Conservation (phyloP, 2,888 invertebrate genomes). For the Hetaerina titia region DNA sequence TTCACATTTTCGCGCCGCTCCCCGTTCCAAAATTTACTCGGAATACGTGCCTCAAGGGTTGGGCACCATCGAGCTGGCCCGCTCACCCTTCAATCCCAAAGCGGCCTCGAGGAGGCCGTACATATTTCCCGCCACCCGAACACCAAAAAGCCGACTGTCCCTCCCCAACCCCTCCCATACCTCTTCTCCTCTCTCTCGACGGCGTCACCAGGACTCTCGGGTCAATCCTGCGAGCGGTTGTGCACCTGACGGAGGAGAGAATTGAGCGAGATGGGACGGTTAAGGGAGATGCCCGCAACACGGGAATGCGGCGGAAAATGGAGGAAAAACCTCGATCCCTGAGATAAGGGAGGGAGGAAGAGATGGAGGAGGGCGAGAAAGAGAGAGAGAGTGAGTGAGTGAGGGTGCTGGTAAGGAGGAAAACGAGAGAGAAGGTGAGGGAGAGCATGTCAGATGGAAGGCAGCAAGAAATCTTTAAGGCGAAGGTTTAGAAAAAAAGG, state of each 20-base stretch:
- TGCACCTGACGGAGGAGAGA: constrained; percentile 28
- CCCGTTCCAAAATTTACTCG: not conserved
- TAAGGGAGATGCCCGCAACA: not conserved
- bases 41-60: no score
- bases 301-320: constrained; percentile 6
- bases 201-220: not conserved
- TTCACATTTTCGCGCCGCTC: not conserved
- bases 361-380: not conserved
- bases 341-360: constrained; percentile 2
- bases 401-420: not conserved
- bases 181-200: not conserved
- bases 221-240: not conserved
- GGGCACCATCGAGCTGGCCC: not conserved
- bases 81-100: not conserved
- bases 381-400: not conserved
- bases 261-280: not conserved
- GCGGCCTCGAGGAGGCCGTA: not conserved
- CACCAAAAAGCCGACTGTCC: not conserved
- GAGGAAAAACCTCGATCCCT: constrained; percentile 38
- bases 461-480: constrained; percentile 25
- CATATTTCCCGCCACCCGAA: not conserved
- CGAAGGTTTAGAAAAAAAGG: not conserved
- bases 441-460: not conserved
- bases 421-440: not conserved
- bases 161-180: not conserved